Evolutionary conservation across 2,113 vertebrate species (phyloP).

Genomic region (Turdus rufiventris): DNA sequence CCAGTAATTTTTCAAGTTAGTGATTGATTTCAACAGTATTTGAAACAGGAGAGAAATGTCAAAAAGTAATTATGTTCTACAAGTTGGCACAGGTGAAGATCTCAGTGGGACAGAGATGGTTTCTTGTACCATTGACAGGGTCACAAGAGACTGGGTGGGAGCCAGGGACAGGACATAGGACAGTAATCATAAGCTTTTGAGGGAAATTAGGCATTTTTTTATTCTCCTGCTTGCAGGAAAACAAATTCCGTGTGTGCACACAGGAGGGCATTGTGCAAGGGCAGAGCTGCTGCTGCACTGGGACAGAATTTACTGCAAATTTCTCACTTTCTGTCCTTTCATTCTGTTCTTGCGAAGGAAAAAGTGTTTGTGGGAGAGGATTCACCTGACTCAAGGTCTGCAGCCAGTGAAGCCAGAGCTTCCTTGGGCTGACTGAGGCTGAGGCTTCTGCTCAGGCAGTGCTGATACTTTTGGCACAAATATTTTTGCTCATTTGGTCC

Average conservation of each 20-base stretch:
- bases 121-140: not conserved
- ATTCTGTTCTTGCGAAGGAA: not conserved
- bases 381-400: not conserved
- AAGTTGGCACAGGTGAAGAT: not conserved
- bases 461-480: not conserved
- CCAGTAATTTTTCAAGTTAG: not conserved
- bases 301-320: not conserved
- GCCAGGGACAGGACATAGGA: not conserved
- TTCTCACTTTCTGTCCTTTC: not conserved
- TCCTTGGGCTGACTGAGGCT: not conserved
- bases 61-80: not conserved
- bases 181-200: not conserved
- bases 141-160: not conserved
- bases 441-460: not conserved
- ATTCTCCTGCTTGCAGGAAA: not conserved
- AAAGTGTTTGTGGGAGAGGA: not conserved
- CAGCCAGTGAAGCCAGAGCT: not conserved
- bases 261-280: not conserved
- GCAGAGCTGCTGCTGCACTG: not conserved
- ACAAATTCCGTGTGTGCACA: rapidly evolving
- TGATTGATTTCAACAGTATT: not conserved
- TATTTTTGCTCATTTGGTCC: slow-evolving; percentile 2
- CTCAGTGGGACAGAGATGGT: not conserved
- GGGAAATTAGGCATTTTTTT: not conserved
- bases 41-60: not conserved